Evolutionary conservation across 2,113 vertebrate genomes (phyloP).

Genomic region (Empidonax alnorum): DNA sequence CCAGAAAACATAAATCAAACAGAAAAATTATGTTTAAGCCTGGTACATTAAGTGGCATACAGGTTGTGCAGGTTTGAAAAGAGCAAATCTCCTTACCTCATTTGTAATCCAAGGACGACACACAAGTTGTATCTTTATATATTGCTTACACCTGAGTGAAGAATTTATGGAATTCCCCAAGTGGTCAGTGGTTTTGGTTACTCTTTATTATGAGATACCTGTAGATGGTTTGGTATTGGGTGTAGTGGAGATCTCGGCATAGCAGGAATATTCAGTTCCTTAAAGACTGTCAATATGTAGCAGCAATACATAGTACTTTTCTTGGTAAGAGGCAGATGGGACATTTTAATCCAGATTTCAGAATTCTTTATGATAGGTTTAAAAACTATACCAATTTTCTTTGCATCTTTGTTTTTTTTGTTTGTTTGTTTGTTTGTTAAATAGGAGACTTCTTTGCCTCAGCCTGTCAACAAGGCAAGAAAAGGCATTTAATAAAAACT

Average conservation of each 20-base stretch:
- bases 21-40: background rate
- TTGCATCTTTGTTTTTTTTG: background rate
- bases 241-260: background rate
- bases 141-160: background rate
- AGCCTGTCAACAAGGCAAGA: background rate
- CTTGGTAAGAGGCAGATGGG: background rate
- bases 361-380: background rate
- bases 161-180: background rate
- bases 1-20: background rate
- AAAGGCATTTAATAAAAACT: background rate
- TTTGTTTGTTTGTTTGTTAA: background rate
- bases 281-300: background rate
- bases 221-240: background rate
- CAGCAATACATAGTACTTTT: background rate
- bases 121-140: background rate
- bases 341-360: background rate
- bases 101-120: background rate
- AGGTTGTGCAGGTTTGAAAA: background rate
- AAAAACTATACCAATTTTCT: background rate
- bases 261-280: background rate
- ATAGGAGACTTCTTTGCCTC: background rate
- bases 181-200: rapidly evolving
- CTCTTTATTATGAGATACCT: background rate
- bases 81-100: background rate
- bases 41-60: background rate